Conservation (phyloP, 2,113 vertebrate genomes). For the Atherinomorus stipes region DNA sequence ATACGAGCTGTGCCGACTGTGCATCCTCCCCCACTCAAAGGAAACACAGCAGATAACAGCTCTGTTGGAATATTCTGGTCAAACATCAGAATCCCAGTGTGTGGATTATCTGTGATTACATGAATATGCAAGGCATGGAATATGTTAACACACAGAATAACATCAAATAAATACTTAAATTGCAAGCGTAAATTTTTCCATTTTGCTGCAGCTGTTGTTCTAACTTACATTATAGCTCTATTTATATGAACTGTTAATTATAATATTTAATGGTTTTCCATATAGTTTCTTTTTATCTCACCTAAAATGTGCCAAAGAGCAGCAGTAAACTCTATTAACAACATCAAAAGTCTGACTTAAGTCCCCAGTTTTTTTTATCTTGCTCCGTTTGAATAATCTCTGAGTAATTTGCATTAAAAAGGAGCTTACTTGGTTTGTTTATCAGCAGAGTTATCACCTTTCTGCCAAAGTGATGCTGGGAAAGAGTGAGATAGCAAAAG, state of each 20-base stretch:
- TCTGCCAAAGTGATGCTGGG: neutral
- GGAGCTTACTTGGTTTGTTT: neutral
- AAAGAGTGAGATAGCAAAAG: constrained; percentile 18
- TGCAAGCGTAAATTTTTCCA: too few species aligned
- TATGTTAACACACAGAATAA: neutral
- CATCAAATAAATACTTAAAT: too few species aligned
- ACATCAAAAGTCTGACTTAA: neutral
- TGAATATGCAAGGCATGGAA: neutral
- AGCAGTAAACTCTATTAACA: neutral
- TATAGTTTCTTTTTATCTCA: neutral
- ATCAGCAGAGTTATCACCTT: neutral
- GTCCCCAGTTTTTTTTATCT: neutral
- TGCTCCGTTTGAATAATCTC: constrained; percentile 1
- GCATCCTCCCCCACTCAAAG: constrained; percentile 7
- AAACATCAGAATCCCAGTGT: too few species aligned
- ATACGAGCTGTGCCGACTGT: constrained; percentile 1
- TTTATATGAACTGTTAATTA: neutral
- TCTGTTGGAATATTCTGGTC: too few species aligned
- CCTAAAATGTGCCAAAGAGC: neutral
- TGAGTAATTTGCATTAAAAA: constrained; percentile 19
- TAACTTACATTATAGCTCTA: too few species aligned
- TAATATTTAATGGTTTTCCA: neutral
- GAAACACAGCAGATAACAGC: neutral
- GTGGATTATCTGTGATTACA: neutral
- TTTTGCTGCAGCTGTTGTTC: too few species aligned